phyloP scores from a whole-genome alignment of 2,797 vertebrate species.

The Chrysolophus pictus region DNA sequence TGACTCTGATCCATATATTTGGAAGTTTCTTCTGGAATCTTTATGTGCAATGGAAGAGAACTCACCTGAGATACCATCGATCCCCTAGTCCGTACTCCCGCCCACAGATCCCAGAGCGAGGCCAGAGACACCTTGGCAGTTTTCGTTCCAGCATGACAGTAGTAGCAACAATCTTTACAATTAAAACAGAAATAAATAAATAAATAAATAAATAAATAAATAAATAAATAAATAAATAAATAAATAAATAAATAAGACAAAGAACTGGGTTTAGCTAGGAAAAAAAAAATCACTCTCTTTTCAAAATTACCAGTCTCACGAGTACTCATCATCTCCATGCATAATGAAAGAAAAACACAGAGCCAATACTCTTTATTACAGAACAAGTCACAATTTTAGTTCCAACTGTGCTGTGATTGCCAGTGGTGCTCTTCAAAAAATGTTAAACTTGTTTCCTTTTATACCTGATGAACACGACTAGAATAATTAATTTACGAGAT shows the following conservation, averaged over 20 bases:
- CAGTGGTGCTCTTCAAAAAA: background rate
- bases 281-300: background rate
- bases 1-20: background rate
- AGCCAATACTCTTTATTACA: background rate
- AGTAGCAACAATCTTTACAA: constrained; percentile 90
- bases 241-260: background rate
- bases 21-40: background rate
- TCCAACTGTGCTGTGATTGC: background rate
- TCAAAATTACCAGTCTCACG: background rate
- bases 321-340: background rate
- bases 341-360: background rate
- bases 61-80: constrained; percentile 82
- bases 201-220: background rate
- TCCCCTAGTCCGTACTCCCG: constrained; percentile 86
- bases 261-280: background rate
- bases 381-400: background rate
- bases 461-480: background rate
- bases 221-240: background rate
- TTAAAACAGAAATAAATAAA: background rate
- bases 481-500: background rate
- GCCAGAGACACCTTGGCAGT: constrained; percentile 91
- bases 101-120: constrained; percentile 89
- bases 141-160: constrained; percentile 93
- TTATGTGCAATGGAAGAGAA: background rate
- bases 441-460: background rate